Conservation (phyloP, 2,113 vertebrate species). For the Cygnus atratus region DNA sequence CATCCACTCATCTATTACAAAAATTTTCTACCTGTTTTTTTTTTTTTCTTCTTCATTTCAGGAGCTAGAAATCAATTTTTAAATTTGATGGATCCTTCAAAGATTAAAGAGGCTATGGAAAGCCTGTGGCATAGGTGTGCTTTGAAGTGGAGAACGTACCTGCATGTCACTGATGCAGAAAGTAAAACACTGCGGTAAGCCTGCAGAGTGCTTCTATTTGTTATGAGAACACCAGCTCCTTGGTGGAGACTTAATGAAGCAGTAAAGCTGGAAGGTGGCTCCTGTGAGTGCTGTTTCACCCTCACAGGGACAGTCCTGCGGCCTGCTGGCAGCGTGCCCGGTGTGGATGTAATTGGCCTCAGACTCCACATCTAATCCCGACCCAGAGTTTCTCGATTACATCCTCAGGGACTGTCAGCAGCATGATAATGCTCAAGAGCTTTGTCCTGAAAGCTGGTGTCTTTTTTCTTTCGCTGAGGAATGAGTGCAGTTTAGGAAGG, state of each 20-base stretch:
- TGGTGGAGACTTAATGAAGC: background rate
- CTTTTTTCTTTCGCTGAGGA: background rate
- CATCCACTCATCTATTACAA: background rate
- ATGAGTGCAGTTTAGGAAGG: background rate
- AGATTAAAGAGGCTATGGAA: background rate
- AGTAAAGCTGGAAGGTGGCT: background rate
- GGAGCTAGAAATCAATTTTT: background rate
- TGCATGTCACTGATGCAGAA: background rate
- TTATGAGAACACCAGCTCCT: background rate
- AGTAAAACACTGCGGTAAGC: background rate
- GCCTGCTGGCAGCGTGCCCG: background rate
- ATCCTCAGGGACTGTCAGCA: fast-evolving
- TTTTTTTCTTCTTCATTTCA: background rate
- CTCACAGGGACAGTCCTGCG: background rate
- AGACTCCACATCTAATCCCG: background rate
- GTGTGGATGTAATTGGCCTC: background rate
- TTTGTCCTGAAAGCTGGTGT: background rate
- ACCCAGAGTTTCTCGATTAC: background rate
- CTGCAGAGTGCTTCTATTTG: background rate
- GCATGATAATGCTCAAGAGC: background rate
- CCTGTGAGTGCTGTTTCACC: background rate
- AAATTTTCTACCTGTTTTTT: background rate
- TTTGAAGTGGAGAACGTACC: background rate
- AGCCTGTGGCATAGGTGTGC: background rate
- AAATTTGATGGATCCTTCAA: background rate